Conservation (phyloP, 2,888 invertebrate species). For the Platycheirus albimanus region DNA sequence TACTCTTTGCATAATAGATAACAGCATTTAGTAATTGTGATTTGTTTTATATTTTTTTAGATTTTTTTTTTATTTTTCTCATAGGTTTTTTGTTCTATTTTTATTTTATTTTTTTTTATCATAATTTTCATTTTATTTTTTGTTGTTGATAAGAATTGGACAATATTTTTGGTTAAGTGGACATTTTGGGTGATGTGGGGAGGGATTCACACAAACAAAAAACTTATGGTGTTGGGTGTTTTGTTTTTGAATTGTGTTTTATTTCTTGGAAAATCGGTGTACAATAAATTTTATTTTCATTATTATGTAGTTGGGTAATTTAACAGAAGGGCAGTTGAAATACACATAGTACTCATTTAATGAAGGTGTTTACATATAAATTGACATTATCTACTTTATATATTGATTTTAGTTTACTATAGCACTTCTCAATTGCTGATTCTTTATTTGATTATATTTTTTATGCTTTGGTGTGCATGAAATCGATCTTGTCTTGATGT, state of each 20-base stretch:
- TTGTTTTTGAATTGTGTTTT: slow-evolving; percentile 29
- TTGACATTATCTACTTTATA: slow-evolving; percentile 73
- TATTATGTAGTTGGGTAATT: slow-evolving; percentile 41
- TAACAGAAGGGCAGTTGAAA: slow-evolving; percentile 49
- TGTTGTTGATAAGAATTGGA: slow-evolving; percentile 69
- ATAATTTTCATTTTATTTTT: slow-evolving; percentile 67
- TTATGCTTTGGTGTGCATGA: slow-evolving; percentile 28
- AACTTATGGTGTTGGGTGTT: slow-evolving; percentile 38
- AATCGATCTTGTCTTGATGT: no score
- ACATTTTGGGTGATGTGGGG: slow-evolving; percentile 62
- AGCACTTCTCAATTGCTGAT: slow-evolving; percentile 70
- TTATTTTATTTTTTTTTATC: slow-evolving; percentile 62
- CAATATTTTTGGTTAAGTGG: slow-evolving; percentile 62
- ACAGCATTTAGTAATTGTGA: slow-evolving; percentile 72
- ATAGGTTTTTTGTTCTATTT: slow-evolving; percentile 60
- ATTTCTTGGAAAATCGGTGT: slow-evolving; percentile 51
- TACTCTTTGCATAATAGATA: slow-evolving; percentile 73
- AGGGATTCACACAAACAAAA: slow-evolving; percentile 60
- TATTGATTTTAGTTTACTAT: slow-evolving; percentile 75
- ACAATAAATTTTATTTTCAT: slow-evolving; percentile 26
- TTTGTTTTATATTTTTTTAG: slow-evolving; percentile 60
- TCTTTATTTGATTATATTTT: slow-evolving; percentile 32
- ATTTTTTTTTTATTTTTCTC: slow-evolving; percentile 56
- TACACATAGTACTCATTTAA: slow-evolving; percentile 53
- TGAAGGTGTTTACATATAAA: slow-evolving; percentile 72